phyloP scores from a whole-genome alignment of 2,888 invertebrate species.

The Dyspetes luteomarginatus region DNA sequence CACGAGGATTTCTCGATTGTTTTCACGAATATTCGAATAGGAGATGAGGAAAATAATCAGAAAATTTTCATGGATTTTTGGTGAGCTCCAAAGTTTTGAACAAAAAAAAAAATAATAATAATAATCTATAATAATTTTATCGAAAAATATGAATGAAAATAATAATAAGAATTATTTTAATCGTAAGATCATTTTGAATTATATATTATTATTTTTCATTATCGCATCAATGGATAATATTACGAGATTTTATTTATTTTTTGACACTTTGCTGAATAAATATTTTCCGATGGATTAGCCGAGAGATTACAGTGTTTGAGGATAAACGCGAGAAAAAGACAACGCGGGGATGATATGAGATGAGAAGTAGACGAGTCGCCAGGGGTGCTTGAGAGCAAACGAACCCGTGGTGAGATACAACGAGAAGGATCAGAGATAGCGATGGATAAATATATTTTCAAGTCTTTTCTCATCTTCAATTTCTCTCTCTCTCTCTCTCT shows the following conservation, averaged over 20 bases:
- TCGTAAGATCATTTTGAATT: not conserved
- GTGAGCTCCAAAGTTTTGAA: not conserved
- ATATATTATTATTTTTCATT: no score
- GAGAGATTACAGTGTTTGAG: slow-evolving; percentile 57
- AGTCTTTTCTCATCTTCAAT: slow-evolving; percentile 11
- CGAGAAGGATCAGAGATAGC: slow-evolving; percentile 20
- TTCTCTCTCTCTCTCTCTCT: not conserved
- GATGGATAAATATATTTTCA: not conserved
- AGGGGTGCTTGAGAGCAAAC: slow-evolving; percentile 52
- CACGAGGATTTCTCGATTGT: not conserved
- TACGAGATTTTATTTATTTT: not conserved
- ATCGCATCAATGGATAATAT: not conserved
- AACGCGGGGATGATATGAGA: slow-evolving; percentile 1
- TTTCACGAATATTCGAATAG: not conserved
- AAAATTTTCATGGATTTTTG: not conserved
- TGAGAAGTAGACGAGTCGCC: slow-evolving; percentile 15
- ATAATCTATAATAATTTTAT: not conserved
- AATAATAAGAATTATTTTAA: not conserved
- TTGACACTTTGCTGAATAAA: slow-evolving; percentile 36
- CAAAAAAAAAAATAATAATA: not conserved
- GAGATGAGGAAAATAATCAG: not conserved
- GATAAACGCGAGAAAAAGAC: slow-evolving; percentile 23
- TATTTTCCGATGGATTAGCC: slow-evolving; percentile 56
- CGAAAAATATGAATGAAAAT: not conserved
- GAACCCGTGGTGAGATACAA: not conserved